Conservation (phyloP, 2,113 vertebrate species). For the Rhinogobius similis region DNA sequence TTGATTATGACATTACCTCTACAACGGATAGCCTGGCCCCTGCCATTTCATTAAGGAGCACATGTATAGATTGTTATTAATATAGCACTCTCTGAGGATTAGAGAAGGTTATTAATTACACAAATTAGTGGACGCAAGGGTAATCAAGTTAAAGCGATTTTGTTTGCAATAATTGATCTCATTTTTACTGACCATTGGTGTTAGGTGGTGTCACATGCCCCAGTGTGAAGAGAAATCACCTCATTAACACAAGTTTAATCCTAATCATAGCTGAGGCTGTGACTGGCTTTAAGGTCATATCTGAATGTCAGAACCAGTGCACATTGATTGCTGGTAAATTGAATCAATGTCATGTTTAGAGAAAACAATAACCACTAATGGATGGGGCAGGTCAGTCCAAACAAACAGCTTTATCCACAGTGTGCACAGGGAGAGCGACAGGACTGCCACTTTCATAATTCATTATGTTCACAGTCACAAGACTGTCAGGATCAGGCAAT, state of each 20-base stretch:
- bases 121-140: slow-evolving; percentile 90
- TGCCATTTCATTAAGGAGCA: slow-evolving; percentile 82
- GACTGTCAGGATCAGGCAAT: slow-evolving; percentile 91
- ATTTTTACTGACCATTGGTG: slow-evolving; percentile 91
- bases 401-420: slow-evolving; percentile 85
- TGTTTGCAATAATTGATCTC: slow-evolving; percentile 98
- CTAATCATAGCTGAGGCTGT: slow-evolving; percentile 98
- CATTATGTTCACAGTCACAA: slow-evolving; percentile 91
- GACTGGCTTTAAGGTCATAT: slow-evolving; percentile 99
- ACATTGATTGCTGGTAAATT: slow-evolving; percentile 99
- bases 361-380: slow-evolving; percentile 99
- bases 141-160: slow-evolving; percentile 95
- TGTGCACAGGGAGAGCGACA: neutral
- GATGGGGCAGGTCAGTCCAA: slow-evolving; percentile 88
- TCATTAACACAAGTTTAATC: slow-evolving; percentile 99
- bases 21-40: slow-evolving; percentile 85
- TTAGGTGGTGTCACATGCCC: slow-evolving; percentile 81
- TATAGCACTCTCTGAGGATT: slow-evolving; percentile 88
- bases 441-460: slow-evolving; percentile 88
- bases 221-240: slow-evolving; percentile 94
- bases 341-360: slow-evolving; percentile 99
- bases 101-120: slow-evolving; percentile 90
- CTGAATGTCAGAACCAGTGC: slow-evolving; percentile 99
- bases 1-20: slow-evolving; percentile 91
- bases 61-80: slow-evolving; percentile 94